A percentile compares a stretch with the other conserved stretches of the same genome.
phyloP scores from a whole-genome alignment of 1,140 invertebrate genomes.

The Luehdorfia chinensis region DNA sequence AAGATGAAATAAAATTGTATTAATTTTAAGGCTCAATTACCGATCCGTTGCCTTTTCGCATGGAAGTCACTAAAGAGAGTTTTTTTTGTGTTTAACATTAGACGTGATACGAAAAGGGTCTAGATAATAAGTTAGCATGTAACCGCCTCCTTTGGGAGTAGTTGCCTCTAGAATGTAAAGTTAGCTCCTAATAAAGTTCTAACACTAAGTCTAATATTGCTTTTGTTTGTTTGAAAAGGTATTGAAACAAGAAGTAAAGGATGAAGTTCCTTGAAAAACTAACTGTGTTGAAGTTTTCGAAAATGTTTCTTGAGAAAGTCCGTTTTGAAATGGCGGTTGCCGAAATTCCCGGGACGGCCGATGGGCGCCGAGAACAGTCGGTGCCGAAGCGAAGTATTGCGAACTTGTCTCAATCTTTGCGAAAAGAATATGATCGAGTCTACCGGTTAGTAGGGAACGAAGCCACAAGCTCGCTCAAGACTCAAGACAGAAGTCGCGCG shows the following conservation, averaged over 20 bases:
- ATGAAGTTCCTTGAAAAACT: conserved; percentile 78
- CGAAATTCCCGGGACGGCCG: conserved; percentile 49
- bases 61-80: conserved; percentile 19
- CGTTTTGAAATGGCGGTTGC: conserved; percentile 59
- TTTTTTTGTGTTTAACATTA: conserved; percentile 38
- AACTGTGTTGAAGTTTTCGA: conserved; percentile 74
- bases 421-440: conserved; percentile 66
- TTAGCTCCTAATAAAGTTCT: conserved; percentile 69
- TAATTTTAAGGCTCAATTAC: conserved; percentile 27
- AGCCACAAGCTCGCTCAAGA: conserved; percentile 44
- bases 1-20: conserved; percentile 30
- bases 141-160: conserved; percentile 34
- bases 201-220: conserved; percentile 76
- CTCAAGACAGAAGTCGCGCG: conserved; percentile 53
- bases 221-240: conserved; percentile 79
- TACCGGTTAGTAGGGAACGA: conserved; percentile 37
- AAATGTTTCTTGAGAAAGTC: conserved; percentile 67
- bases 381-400: conserved; percentile 42
- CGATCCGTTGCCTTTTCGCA: no score
- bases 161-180: conserved; percentile 62
- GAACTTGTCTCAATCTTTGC: conserved; percentile 38
- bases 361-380: conserved; percentile 42
- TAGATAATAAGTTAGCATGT: conserved; percentile 60
- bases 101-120: conserved; percentile 37
- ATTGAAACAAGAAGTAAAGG: conserved; percentile 79